These are phyloP conservation scores for Allobates femoralis DNA, from an alignment of 2,797 vertebrate species.

Conservation along the genomic window DNA sequence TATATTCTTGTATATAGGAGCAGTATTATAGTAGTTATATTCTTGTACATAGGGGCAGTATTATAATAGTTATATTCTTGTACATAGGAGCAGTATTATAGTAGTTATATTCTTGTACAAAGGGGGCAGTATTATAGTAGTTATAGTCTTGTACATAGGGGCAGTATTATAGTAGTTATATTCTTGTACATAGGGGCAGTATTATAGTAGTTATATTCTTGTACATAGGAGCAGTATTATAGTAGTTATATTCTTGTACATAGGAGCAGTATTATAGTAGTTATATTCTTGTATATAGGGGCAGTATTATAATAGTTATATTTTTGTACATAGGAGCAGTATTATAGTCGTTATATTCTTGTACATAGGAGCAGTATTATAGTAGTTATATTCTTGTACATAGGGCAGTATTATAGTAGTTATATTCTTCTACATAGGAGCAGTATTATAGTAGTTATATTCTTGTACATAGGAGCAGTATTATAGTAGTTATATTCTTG, in stretches of 20 bases:
- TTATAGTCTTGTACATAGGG: no score
- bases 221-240: slow-evolving; percentile 1
- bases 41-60: no score
- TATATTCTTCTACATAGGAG: no score
- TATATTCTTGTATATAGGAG: neutral
- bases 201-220: slow-evolving; percentile 20
- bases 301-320: slow-evolving; percentile 14
- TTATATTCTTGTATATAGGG: slow-evolving; percentile 12
- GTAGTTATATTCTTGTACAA: no score
- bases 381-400: slow-evolving; percentile 11
- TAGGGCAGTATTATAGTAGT: no score
- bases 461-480: slow-evolving; percentile 12
- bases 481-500: slow-evolving; percentile 16
- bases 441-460: slow-evolving; percentile 14
- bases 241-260: slow-evolving; percentile 16
- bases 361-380: slow-evolving; percentile 1
- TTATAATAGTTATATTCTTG: no score
- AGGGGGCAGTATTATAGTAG: no score
- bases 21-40: slow-evolving; percentile 17
- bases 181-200: neutral
- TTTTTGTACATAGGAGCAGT: slow-evolving; percentile 6
- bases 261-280: slow-evolving; percentile 17
- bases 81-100: no score
- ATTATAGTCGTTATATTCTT: slow-evolving; percentile 16
- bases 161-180: slow-evolving; percentile 10